These are phyloP conservation scores for Clistopyga incitator DNA, from an alignment of 2,888 invertebrate species.

Conservation along the genomic window DNA sequence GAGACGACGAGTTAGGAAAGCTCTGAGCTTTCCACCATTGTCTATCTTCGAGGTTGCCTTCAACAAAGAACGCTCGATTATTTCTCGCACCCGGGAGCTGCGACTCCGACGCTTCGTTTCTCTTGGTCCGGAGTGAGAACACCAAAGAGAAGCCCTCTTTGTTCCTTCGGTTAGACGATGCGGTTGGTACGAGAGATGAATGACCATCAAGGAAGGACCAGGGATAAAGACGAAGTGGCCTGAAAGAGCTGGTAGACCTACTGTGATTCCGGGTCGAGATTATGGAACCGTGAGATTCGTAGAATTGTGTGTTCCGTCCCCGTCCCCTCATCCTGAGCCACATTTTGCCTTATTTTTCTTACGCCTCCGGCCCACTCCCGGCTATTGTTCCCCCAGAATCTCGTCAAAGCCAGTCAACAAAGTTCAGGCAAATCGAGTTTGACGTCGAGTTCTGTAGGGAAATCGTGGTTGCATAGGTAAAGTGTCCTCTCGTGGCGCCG, in stretches of 20 bases:
- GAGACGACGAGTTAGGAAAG: constrained; percentile 4
- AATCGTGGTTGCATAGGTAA: constrained; percentile 13
- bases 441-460: not conserved
- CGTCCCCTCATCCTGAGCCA: not conserved
- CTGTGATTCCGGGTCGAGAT: constrained; percentile 6
- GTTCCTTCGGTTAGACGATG: constrained; percentile 17
- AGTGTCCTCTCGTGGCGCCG: constrained; percentile 2
- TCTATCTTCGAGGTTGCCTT: constrained; percentile 1
- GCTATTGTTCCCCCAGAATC: not conserved
- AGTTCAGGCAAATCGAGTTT: constrained; percentile 32
- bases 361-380: not conserved
- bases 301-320: not conserved
- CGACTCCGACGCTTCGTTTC: constrained; percentile 23
- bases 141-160: not conserved
- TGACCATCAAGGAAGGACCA: constrained; percentile 15
- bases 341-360: not conserved
- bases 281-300: not conserved
- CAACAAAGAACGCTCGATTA: constrained; percentile 58
- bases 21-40: constrained; percentile 29
- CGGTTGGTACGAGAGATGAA: constrained; percentile 8
- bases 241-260: not conserved
- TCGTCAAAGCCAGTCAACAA: constrained; percentile 29
- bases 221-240: constrained; percentile 11
- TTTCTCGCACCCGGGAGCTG: constrained; percentile 17
- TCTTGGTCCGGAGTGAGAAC: not conserved